Percentiles rank a stretch among this genome's conserved stretches.
phyloP scores from a whole-genome alignment of 2,113 vertebrate species.

The Takifugu flavidus region DNA sequence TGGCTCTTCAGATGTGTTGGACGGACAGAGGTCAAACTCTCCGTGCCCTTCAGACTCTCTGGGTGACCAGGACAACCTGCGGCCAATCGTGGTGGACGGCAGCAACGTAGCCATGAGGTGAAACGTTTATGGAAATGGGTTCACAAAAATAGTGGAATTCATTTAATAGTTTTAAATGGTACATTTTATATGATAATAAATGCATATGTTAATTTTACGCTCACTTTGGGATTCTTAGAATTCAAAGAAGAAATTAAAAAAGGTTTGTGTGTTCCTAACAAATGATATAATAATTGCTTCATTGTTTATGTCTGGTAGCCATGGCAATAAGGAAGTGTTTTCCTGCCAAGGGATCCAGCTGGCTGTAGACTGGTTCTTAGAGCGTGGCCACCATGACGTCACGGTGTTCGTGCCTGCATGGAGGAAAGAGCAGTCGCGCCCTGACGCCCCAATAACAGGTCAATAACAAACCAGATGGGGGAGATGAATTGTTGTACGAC shows the following conservation, averaged over 20 bases:
- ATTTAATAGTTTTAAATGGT: too few relatives aligned
- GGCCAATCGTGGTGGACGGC: constrained; percentile 91
- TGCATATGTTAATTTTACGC: too few relatives aligned
- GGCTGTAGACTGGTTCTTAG: constrained; percentile 96
- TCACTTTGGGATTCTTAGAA: too few relatives aligned
- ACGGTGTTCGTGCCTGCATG: constrained; percentile 98
- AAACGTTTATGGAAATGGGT: constrained; percentile 15
- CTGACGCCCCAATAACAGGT: constrained; percentile 96
- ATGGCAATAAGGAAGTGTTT: constrained; percentile 98
- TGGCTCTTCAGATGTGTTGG: constrained; percentile 77
- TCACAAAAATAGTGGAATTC: too few relatives aligned
- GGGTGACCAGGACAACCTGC: constrained; percentile 90
- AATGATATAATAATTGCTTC: neutral
- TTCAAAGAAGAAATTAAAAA: too few relatives aligned
- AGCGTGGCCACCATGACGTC: constrained; percentile 91
- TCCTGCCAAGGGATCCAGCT: constrained; percentile 96
- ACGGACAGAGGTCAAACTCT: constrained; percentile 84
- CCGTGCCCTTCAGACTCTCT: constrained; percentile 77
- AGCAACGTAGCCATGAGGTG: constrained; percentile 99
- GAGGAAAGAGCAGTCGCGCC: constrained; percentile 96
- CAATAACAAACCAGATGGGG: neutral
- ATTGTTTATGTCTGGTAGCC: constrained; percentile 74
- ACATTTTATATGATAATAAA: too few relatives aligned
- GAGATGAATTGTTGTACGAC: neutral
- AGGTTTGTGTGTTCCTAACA: too few relatives aligned